Evolutionary conservation across 2,113 vertebrate species (phyloP).

Genomic region (Typhlomys cinereus): DNA sequence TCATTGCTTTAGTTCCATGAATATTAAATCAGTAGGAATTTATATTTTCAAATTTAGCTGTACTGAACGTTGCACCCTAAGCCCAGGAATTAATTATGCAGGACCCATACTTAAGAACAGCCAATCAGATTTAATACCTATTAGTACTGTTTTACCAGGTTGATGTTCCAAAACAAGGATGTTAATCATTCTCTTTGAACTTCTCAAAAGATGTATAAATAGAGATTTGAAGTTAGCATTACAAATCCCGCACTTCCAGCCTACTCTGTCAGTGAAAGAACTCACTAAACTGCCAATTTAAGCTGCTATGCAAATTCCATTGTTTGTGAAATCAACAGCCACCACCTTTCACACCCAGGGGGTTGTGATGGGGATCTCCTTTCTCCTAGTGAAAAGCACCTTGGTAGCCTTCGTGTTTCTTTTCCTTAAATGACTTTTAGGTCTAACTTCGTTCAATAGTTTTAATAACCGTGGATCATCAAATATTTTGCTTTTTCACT

Average conservation of each 20-base stretch:
- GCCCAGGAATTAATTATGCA: constrained; percentile 28
- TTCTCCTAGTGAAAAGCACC: not conserved
- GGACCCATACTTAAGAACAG: not conserved
- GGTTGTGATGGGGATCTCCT: not conserved
- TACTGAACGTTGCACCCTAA: not conserved
- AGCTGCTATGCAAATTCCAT: not conserved
- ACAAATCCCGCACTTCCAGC: not conserved
- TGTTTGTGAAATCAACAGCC: not conserved
- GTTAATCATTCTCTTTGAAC: constrained; percentile 55
- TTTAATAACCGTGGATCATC: not conserved
- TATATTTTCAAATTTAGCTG: constrained; percentile 31
- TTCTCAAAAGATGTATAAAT: constrained; percentile 42
- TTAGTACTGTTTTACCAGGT: not conserved
- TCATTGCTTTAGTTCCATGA: not conserved
- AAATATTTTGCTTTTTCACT: not conserved
- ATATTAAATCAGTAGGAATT: constrained; percentile 11
- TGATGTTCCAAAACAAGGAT: constrained; percentile 43
- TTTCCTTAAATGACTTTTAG: not conserved
- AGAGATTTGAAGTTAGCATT: constrained; percentile 6
- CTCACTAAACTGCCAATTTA: constrained; percentile 41
- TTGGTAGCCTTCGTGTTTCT: not conserved
- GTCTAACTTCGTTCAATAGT: not conserved
- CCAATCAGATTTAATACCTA: constrained; percentile 46
- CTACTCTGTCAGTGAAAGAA: constrained; percentile 14
- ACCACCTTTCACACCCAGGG: not conserved